Base-by-base conservation (phyloP, 2,113 vertebrate species). In the Cololabis saira region DNA sequence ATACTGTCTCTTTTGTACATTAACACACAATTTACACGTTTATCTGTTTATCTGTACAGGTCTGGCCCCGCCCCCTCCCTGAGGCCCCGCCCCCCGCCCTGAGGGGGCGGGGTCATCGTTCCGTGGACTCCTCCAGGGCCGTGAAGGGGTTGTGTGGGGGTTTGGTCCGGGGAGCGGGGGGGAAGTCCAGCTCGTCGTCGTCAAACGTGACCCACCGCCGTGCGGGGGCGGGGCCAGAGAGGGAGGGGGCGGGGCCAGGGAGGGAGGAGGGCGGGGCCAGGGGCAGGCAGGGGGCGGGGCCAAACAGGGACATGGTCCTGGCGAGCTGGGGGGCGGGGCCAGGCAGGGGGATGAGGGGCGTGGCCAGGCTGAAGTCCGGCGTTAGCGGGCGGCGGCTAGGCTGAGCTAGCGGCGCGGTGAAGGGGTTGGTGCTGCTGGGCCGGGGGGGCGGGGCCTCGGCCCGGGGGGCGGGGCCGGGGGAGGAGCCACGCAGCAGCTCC, bases 141-240 rank as follows among this genome's bases (percentile, higher is more conserved):
- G n/a, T n/a, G 50, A 79, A 14, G 4, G 83, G 66, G 27, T 67
- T 61, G n/a, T 79, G 69, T 5, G 33, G 50, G 2, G 66, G 62
- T 65, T 74, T 68, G 19, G 77, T 63, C 15, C 50, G 10, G 14
- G 44, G 2, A 33, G 79, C 37, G 18, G 83, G n/a, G n/a, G n/a
- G n/a, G n/a, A n/a, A 89, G 56, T 79, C 67, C 5, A 65, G 77
- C 52, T 91, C 90, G n/a, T n/a, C n/a, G 0, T 94, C 92, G 58
- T 92, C 92, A 5, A 94, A 93, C 16, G 95, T 99, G 76, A 98
- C 96, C 98, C 98, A 98, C 44, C 91, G 94, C 90, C 91, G 91
- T 85, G 77, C n/a, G n/a, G n/a, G n/a, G n/a, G n/a, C n/a, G n/a
- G n/a, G n/a, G n/a, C n/a, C n/a, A n/a, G n/a, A n/a, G n/a, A n/a